A percentile compares a stretch with the other conserved stretches of the same genome.
phyloP scores from a whole-genome alignment of 2,888 invertebrate genomes.

The Glaucopsyche alexis region DNA sequence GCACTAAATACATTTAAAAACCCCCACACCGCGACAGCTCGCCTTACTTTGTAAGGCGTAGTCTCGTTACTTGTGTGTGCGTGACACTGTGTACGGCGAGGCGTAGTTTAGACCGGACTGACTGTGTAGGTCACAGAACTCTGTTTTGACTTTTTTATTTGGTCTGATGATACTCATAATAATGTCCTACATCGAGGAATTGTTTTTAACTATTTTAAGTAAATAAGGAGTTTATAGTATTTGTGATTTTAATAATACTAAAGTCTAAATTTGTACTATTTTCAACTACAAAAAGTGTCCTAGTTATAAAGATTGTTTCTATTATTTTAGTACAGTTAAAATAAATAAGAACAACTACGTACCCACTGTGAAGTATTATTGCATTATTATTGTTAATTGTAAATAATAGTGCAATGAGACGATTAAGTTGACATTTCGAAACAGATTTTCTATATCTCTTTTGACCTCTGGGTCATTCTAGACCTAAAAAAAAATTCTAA shows the following conservation, averaged over 20 bases:
- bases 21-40: too few relatives aligned
- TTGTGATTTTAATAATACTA: not conserved
- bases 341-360: not conserved
- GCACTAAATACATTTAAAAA: too few relatives aligned
- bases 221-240: not conserved
- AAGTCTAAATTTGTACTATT: not conserved
- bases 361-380: not conserved
- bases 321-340: not conserved
- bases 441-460: not conserved
- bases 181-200: not conserved
- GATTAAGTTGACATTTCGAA: not conserved
- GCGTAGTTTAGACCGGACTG: too few relatives aligned
- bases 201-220: slow-evolving; percentile 8
- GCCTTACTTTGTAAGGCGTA: too few relatives aligned
- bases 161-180: not conserved
- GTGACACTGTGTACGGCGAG: too few relatives aligned
- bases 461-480: not conserved
- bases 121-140: too few relatives aligned
- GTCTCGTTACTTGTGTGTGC: too few relatives aligned
- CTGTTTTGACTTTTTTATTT: too few relatives aligned
- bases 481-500: not conserved
- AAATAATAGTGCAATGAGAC: slow-evolving; percentile 12
- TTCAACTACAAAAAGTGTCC: not conserved
- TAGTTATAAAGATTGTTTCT: slow-evolving; percentile 4
- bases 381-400: not conserved